Base-by-base conservation (phyloP, 2,113 vertebrate genomes). In the Ranitomeya imitator region DNA sequence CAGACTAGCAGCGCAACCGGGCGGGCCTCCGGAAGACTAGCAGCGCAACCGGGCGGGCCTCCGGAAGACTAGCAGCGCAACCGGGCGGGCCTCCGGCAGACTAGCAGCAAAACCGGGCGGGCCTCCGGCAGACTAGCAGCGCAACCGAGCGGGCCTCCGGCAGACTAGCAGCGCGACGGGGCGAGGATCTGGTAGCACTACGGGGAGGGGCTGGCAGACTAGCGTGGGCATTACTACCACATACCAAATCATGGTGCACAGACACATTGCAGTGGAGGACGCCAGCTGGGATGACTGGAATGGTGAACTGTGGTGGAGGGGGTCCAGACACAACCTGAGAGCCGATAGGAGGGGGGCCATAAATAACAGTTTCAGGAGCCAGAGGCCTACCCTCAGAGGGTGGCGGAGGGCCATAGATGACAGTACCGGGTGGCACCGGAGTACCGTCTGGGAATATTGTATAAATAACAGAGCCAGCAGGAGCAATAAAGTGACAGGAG, bases 211-310 rank as follows among this genome's bases (percentile, higher is more conserved):
- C 37, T 45, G 26, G 26, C 26, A 2, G 26, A 31, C 26, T 31
- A 31, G n/a, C 63, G 21, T 0, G 21, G 21, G n/a, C n/a, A 26
- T 14, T 3, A 11, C n/a, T 10, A 51, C 21, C 15, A 89, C 95
- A 93, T 92, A 97, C 96, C 94, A 97, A 87, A n/a, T 94, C 86
- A 0, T 93, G 95, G 26, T 97, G 96, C 0, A 92, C 93, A 0
- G 94, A 95, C 19, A 97, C 91, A 0, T 95, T 97, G 92, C 97
- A 97, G 83, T 95, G 95, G 71, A 97, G 95, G 14, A 94, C 88
- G 6, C 94, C 95, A 16, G 92, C 2, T 8, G 96, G 95, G 65
- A 95, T 7, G 21, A 96, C 89, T 0, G 96, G 95, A n/a, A 96
- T 31, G 0, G 93, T 90, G 79, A 95, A 91, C 90, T 79, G 91